Conservation (phyloP, 2,113 vertebrate species). For the Triplophysa rosa region DNA sequence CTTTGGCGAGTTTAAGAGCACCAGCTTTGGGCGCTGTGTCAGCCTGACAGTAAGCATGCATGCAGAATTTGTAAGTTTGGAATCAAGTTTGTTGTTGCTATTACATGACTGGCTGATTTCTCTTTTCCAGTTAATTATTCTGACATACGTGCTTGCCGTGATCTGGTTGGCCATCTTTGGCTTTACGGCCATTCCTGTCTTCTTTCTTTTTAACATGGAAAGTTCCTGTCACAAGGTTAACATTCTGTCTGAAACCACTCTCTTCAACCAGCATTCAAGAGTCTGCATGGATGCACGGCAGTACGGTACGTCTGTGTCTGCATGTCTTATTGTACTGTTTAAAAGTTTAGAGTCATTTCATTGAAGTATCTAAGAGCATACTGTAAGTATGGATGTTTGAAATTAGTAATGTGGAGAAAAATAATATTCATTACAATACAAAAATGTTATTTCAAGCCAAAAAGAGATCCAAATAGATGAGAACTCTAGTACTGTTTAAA, state of each 20-base stretch:
- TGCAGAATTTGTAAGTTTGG: not conserved
- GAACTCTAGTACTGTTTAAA: too few species aligned
- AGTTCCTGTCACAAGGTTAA: conserved; percentile 92
- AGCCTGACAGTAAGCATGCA: conserved; percentile 86
- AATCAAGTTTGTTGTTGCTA: not conserved
- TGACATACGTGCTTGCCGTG: conserved; percentile 90
- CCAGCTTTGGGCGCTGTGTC: conserved; percentile 89
- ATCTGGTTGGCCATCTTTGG: conserved; percentile 93
- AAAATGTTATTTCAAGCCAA: too few species aligned
- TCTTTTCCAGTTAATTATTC: conserved; percentile 86
- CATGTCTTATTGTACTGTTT: not conserved
- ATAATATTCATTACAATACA: too few species aligned
- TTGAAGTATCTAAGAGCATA: too few species aligned
- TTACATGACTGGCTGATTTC: not conserved
- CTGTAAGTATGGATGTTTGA: too few species aligned
- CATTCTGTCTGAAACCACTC: conserved; percentile 87
- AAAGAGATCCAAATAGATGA: too few species aligned
- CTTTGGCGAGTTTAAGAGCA: conserved; percentile 96
- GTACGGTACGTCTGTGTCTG: conserved; percentile 79
- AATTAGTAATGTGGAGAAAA: too few species aligned
- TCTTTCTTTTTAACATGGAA: conserved; percentile 96
- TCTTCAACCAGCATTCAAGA: conserved; percentile 77
- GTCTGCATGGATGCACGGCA: conserved; percentile 95
- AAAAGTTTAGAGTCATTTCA: too few species aligned
- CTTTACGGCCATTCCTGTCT: conserved; percentile 89